A percentile compares a stretch with the other conserved stretches of the same genome.
These are phyloP conservation scores for Apostichopus japonicus DNA, from an alignment of 35 echinoderm and acorn worm species.

Conservation along the genomic window DNA sequence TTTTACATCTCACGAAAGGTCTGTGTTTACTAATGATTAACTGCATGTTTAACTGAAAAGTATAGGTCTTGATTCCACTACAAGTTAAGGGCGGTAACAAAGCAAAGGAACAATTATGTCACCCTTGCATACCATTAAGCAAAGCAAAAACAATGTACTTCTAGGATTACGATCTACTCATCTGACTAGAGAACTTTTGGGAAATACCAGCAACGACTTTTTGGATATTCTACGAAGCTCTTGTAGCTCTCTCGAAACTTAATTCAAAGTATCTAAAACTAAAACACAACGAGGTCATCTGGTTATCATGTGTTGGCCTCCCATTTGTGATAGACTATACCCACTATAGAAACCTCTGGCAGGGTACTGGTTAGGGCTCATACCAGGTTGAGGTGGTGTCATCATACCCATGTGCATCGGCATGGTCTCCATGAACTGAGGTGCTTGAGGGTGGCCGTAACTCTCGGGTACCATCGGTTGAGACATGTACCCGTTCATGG, in stretches of 20 bases:
- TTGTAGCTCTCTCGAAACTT: neutral
- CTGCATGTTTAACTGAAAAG: too few species aligned
- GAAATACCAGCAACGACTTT: neutral
- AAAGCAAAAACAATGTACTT: neutral
- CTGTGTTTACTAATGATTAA: too few species aligned
- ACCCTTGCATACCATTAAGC: too few species aligned
- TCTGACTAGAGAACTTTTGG: neutral
- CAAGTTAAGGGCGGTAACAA: too few species aligned
- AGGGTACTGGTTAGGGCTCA: slow-evolving; percentile 63
- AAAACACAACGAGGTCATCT: slow-evolving; percentile 9
- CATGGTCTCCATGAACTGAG: slow-evolving; percentile 71
- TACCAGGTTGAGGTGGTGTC: slow-evolving; percentile 63
- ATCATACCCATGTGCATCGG: slow-evolving; percentile 78
- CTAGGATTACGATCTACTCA: neutral
- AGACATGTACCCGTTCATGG: slow-evolving; percentile 85
- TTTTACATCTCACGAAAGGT: too few species aligned
- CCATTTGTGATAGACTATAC: slow-evolving; percentile 49
- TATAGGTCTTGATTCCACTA: too few species aligned
- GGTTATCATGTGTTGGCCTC: slow-evolving; percentile 60
- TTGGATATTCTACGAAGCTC: neutral
- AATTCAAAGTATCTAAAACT: neutral
- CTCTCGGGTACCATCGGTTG: slow-evolving; percentile 75
- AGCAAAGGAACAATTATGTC: too few species aligned
- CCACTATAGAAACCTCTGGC: slow-evolving; percentile 44
- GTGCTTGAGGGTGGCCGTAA: slow-evolving; percentile 41